Evolutionary conservation across 2,113 vertebrate genomes (phyloP), one percentile per base, ranked within the genome.

Genomic region (Dicerorhinus sumatrensis): DNA sequence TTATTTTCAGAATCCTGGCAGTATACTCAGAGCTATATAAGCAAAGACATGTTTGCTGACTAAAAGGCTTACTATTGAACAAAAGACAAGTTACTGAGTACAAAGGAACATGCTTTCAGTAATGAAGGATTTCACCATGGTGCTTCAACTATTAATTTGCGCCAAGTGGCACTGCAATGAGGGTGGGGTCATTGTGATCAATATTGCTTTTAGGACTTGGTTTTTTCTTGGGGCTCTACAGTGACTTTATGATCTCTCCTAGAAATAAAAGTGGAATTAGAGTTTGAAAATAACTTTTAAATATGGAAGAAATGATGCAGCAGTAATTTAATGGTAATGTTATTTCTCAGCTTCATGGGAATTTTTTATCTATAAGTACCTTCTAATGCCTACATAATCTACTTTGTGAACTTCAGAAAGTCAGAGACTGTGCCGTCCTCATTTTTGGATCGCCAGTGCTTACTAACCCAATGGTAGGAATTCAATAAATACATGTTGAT

Each of bases 1-100:
- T 89, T 87, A 96, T 97, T 97, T 97, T 31, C 42, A 89, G 27
- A 89, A 18, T 87, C 46, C 63, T 96, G 92, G 62, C 54, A 96
- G 11, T 91, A 86, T 86, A 92, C 63, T 77, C 67, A 94, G 56
- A 93, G 33, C 42, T 86, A 33, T 79, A 58, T 90, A 97, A 97
- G 69, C 63, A 96, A 97, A 97, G 81, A 48, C 46, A 62, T 91
- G 67, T 56, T 95, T 91, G 54, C 67, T 86, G 36, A 94, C 31
- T 81, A 95, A 97, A 92, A 96, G 51, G 18, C n/a, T 79, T 95
- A 82, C 48, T 80, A 27, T 67, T 77, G 25, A 89, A 80, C 56
- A 89, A 91, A 93, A 69, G 67, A 46, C 3, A 94, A 90, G 13
- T 94, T n/a, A 69, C 10, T 58, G n/a, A 92, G 27, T 86, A 82